Conservation (phyloP, 2,888 invertebrate genomes). For the Sussaba pulchella region DNA sequence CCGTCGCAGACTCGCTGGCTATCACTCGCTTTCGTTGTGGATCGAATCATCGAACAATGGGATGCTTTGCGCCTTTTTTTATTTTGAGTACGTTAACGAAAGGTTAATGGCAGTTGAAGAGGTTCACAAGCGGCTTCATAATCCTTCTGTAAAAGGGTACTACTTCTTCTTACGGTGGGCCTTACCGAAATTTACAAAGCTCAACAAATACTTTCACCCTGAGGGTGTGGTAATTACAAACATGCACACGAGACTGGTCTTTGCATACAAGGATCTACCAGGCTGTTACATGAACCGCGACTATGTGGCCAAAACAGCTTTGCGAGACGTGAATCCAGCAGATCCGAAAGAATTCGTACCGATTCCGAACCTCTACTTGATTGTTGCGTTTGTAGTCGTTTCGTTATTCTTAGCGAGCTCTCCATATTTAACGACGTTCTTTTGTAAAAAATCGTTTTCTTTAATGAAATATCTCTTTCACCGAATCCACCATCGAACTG, state of each 20-base stretch:
- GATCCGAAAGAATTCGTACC: conserved; percentile 48
- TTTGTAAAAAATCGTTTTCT: no score
- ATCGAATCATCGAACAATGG: conserved; percentile 75
- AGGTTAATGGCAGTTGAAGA: conserved; percentile 58
- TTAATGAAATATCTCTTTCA: no score
- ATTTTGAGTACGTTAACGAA: conserved; percentile 64
- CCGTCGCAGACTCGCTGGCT: conserved; percentile 75
- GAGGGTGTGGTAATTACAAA: conserved; percentile 56
- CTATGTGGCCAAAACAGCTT: conserved; percentile 57
- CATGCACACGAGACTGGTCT: conserved; percentile 53
- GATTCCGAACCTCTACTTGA: conserved; percentile 64
- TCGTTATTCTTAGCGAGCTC: no score
- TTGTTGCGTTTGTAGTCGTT: no score
- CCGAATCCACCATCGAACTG: no score
- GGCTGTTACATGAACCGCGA: conserved; percentile 64
- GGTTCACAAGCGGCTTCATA: conserved; percentile 61
- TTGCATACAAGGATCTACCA: conserved; percentile 62
- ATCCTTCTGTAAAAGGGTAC: conserved; percentile 66
- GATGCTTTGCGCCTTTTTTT: conserved; percentile 69
- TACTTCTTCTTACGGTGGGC: conserved; percentile 67
- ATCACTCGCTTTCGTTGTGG: conserved; percentile 70
- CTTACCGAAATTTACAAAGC: conserved; percentile 64
- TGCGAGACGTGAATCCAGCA: conserved; percentile 63
- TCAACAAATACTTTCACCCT: conserved; percentile 67
- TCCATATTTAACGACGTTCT: no score